A percentile compares a stretch with the other conserved stretches of the same genome.
These are phyloP conservation scores for Butastur rufipennis DNA, from an alignment of 2,113 vertebrate species.

Conservation along the genomic window DNA sequence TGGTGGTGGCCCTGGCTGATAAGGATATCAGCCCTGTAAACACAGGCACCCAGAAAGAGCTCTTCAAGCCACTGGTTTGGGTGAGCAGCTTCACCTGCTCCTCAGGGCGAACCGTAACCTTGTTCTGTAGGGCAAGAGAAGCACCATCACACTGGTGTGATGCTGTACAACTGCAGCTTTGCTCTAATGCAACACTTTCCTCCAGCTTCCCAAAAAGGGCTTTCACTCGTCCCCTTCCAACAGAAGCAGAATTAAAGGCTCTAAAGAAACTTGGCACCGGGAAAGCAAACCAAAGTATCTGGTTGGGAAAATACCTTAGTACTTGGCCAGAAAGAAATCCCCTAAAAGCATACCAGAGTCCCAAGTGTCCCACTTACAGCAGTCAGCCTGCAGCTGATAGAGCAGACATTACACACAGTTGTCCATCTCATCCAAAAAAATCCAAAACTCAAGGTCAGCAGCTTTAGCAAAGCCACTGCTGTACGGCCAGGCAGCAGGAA, in stretches of 20 bases:
- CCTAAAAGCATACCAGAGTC: accelerated
- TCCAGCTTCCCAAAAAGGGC: not conserved
- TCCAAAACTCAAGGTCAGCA: not conserved
- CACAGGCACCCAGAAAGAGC: not conserved
- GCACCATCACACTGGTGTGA: not conserved
- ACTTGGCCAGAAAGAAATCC: not conserved
- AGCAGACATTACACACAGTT: too few relatives aligned
- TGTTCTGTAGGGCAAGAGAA: accelerated
- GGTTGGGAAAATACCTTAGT: not conserved
- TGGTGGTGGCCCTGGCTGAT: not conserved
- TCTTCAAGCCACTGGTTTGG: not conserved
- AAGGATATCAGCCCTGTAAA: not conserved
- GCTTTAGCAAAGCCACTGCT: accelerated
- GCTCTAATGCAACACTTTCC: accelerated
- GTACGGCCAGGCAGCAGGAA: not conserved
- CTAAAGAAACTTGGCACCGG: accelerated
- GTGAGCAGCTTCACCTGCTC: not conserved
- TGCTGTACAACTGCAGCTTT: accelerated
- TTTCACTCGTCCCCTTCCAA: not conserved
- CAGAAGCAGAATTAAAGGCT: not conserved
- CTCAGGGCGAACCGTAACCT: accelerated
- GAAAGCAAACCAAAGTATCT: not conserved
- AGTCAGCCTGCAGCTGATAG: not conserved
- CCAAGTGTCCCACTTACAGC: not conserved
- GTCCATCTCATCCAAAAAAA: not conserved